Conservation (phyloP, 2,797 vertebrate species). For the Labeo calbasu region DNA sequence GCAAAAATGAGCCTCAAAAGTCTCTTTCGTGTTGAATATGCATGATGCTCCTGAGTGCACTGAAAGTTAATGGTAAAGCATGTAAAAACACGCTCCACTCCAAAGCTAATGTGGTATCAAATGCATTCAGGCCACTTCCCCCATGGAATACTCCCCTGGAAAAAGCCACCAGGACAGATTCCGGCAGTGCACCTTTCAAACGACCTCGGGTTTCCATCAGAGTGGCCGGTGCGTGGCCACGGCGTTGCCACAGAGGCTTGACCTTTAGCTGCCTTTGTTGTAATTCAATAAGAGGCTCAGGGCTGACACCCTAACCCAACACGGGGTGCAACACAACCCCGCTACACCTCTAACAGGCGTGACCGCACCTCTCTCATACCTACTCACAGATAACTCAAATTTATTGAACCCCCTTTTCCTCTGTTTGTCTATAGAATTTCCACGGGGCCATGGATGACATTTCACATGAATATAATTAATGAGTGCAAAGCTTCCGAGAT, state of each 20-base stretch:
- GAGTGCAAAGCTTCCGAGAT: conserved; percentile 37
- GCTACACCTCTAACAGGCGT: conserved; percentile 86
- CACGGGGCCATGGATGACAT: conserved; percentile 72
- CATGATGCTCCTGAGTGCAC: background rate
- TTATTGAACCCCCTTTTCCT: conserved; percentile 69
- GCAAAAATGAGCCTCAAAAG: background rate
- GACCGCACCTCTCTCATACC: conserved; percentile 81
- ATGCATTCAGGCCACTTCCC: conserved; percentile 26
- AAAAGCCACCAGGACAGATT: conserved; percentile 49
- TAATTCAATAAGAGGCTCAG: conserved; percentile 86
- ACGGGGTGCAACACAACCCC: conserved; percentile 74
- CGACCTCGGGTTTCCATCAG: conserved; percentile 63
- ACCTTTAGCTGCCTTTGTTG: conserved; percentile 82
- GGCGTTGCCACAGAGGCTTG: conserved; percentile 75
- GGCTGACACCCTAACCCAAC: conserved; percentile 80
- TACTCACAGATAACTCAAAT: conserved; percentile 79
- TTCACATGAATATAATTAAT: conserved; percentile 73
- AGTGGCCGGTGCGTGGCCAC: conserved; percentile 66
- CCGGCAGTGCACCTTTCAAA: conserved; percentile 58
- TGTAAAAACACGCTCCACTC: background rate
- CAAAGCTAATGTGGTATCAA: conserved; percentile 29
- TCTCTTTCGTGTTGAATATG: background rate
- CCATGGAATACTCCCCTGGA: conserved; percentile 30
- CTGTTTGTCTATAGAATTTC: conserved; percentile 74
- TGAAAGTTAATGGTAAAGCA: background rate